Evolutionary conservation across 2,888 invertebrate species (phyloP).

Genomic region (Mythimna loreyi): DNA sequence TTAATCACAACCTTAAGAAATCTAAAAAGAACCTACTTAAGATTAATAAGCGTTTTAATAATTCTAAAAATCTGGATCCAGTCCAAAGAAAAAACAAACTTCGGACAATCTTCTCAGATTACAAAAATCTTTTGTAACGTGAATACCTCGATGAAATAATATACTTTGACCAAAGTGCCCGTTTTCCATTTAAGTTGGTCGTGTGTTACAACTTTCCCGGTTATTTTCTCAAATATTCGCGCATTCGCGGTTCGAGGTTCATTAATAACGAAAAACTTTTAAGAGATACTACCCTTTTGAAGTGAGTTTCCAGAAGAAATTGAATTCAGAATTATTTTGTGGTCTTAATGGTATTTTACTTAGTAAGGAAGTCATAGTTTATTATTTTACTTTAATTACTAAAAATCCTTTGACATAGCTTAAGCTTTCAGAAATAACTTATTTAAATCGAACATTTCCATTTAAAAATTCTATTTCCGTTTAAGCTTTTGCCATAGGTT

Average conservation of each 20-base stretch:
- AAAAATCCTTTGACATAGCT: not conserved
- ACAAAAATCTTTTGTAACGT: conserved; percentile 31
- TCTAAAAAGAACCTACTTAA: not conserved
- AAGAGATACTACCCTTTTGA: conserved; percentile 41
- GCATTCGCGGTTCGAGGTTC: conserved; percentile 54
- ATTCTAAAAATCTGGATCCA: conserved; percentile 3
- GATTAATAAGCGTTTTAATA: not conserved
- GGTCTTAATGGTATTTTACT: conserved; percentile 18
- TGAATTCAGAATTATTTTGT: conserved; percentile 45
- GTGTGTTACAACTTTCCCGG: conserved; percentile 54
- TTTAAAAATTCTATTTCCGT: not conserved
- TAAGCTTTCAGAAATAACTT: not conserved
- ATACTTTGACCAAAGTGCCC: conserved; percentile 39
- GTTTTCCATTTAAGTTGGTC: conserved; percentile 59
- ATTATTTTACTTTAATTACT: conserved; percentile 12
- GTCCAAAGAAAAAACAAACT: conserved; percentile 15
- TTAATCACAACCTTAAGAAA: conserved; percentile 11
- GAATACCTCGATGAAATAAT: conserved; percentile 44
- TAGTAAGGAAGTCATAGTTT: not conserved
- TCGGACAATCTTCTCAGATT: conserved; percentile 20
- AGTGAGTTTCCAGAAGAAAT: conserved; percentile 34
- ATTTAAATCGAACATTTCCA: not conserved
- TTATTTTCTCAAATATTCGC: conserved; percentile 54
- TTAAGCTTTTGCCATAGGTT: not conserved
- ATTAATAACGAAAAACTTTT: conserved; percentile 65